Base-by-base conservation (phyloP, 1,140 invertebrate species). In the Hermetia illucens region DNA sequence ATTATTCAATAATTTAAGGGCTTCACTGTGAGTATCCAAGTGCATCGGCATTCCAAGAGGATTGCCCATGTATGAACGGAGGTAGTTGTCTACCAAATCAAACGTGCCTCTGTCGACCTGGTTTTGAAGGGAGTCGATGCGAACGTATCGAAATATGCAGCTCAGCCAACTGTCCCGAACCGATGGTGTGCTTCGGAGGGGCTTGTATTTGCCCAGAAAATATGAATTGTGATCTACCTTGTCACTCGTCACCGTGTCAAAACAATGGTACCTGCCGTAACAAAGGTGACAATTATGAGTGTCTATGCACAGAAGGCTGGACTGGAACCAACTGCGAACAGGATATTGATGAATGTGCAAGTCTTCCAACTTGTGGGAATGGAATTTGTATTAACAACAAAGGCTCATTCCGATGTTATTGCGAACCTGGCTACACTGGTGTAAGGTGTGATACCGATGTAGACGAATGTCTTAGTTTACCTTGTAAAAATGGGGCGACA, bases 401-500 rank as follows among this genome's bases (percentile, higher is more conserved):
- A 22, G 85, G 84, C 4, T 76, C 78, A 27, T 89, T 83, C 60
- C 71, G 87, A 49, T 91, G 86, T 54, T 89, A 81, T 51, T 91
- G 86, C 52, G 73, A 75, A 42, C 83, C 85, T 17, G 82, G 90
- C 24, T 89, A 76, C 58, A 79, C 85, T 18, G 78, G 90, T 19
- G 71, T 82, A 53, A 74, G 78, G 44, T 90, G 87, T 53, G 74
- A 85, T 48, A 68, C 83, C 31, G 79, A 89, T 56, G 82, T 90
- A 48, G 78, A 91, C 58, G 87, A 91, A 56, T 92, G 87, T 54
- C 70, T 88, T 4, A 86, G 82, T 27, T 71, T 76, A 34, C 89
- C 91, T 1, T 97, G 92, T 62, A 70, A 77, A 44, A 88, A 96
- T 52, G 79, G 79, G 39, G 90, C 83, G 9, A 82, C 77, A 1